Base-by-base conservation (phyloP, 2,888 invertebrate species). In the Liopterus haemorrhoidalis region DNA sequence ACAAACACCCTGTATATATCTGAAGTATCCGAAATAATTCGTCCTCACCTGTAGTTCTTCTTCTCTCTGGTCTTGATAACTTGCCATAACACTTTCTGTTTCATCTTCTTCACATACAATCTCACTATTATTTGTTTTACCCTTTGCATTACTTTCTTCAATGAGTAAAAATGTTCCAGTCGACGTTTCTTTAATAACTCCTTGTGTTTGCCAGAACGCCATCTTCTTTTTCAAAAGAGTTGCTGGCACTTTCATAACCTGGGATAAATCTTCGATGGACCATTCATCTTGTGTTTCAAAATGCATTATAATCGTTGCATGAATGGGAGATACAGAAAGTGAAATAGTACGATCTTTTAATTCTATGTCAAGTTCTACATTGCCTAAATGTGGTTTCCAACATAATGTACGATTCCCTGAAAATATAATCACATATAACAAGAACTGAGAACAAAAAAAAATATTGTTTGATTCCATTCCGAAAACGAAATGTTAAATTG, bases 311-410 rank as follows among this genome's bases (percentile, higher is more conserved):
- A 96, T 85, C 2, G 93, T 88, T 1, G 95, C 96, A 68, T 94
- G 92, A 15, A 92, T 85, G 1, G 96, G 95, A 2, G 91, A 85
- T 0, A 94, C 94, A 9, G 82, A 83, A 59, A 94, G 76, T 57
- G 83, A 83, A 41, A 91, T 65, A 4, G 61, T 65, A 55, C 85
- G 76, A 42, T 85, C 84, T 28, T 85, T 86, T 52, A 94, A 72
- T 68, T 94, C 93, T 47, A 96, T 82, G 62, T 92, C 91, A 52
- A 96, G 74, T 63, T 85, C 85, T 0, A 95, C 93, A 62, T 85
- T 81, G 1, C 96, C 96, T 36, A 95, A 76, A 66, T 95, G 92
- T 37, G 90, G 85, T 58, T 93, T 92, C 95, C 95, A 96, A 60
- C 79, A 83, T 5, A 96, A 71, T 0, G 95, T 94, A 53, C 96